Conservation (phyloP, 2,797 vertebrate genomes). For the Saxicola maurus region DNA sequence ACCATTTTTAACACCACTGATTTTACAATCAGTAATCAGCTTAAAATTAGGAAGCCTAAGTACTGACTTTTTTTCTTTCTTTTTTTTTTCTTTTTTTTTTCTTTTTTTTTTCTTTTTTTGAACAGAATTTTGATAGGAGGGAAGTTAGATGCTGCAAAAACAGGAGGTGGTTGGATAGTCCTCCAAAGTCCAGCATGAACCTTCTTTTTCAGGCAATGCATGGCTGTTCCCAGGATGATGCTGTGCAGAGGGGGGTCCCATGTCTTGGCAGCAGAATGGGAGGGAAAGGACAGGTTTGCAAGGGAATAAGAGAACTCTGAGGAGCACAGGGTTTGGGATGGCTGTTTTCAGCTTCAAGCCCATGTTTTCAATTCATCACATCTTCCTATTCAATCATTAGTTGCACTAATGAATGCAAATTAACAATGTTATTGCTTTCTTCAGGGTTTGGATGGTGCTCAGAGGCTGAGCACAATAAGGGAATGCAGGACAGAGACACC, state of each 20-base stretch:
- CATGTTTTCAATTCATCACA: not conserved
- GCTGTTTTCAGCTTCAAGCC: not conserved
- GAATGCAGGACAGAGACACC: not conserved
- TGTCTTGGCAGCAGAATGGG: not conserved
- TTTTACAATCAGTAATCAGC: not conserved
- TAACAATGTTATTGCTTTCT: not conserved
- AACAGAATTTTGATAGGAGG: not conserved
- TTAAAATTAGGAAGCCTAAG: not conserved
- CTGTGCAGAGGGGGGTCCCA: not conserved
- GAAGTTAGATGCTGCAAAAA: not conserved
- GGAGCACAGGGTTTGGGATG: not conserved
- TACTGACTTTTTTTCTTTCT: not conserved
- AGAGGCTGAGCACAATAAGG: not conserved
- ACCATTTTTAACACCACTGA: not conserved
- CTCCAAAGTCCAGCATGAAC: not conserved
- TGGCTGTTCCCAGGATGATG: not conserved
- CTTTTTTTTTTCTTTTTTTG: too few relatives aligned
- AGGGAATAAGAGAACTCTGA: accelerated
- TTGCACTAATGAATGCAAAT: not conserved
- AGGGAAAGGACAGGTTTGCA: not conserved
- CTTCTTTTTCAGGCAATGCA: not conserved
- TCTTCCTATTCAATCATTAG: not conserved
- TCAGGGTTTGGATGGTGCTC: not conserved
- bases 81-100: not conserved
- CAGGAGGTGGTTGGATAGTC: not conserved